Conservation (phyloP, 1,140 invertebrate genomes). For the Anastrepha ludens region DNA sequence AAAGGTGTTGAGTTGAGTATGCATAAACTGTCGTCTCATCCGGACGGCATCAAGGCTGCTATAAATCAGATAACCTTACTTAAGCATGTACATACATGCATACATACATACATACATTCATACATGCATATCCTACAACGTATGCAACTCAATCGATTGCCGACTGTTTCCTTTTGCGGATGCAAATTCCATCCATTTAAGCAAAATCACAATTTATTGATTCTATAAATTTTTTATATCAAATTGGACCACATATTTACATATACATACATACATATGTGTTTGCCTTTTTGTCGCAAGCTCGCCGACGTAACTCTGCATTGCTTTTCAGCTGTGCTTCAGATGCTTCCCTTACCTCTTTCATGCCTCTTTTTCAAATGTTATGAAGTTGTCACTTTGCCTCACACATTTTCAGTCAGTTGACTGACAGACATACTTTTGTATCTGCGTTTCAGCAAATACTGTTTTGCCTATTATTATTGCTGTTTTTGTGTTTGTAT, state of each 20-base stretch:
- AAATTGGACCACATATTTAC: neutral
- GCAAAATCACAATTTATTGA: constrained; percentile 3
- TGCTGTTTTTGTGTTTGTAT: neutral
- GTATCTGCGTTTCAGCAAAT: neutral
- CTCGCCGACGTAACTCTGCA: no score
- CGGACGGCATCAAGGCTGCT: neutral
- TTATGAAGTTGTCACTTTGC: constrained; percentile 43
- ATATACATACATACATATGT: neutral
- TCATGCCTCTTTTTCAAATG: neutral
- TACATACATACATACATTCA: neutral
- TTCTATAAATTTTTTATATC: constrained; percentile 41
- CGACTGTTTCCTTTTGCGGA: neutral
- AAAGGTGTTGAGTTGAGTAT: neutral
- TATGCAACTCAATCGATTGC: neutral
- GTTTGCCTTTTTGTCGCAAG: neutral
- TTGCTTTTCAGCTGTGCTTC: neutral
- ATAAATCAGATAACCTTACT: no score
- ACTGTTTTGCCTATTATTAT: neutral
- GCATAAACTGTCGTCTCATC: neutral
- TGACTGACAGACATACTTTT: constrained; percentile 4
- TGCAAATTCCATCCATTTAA: neutral
- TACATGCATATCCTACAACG: neutral
- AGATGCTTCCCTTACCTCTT: neutral
- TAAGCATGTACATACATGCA: no score
- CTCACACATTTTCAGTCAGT: neutral